Conservation (phyloP, 2,888 invertebrate species). For the Sisyra terminalis region DNA sequence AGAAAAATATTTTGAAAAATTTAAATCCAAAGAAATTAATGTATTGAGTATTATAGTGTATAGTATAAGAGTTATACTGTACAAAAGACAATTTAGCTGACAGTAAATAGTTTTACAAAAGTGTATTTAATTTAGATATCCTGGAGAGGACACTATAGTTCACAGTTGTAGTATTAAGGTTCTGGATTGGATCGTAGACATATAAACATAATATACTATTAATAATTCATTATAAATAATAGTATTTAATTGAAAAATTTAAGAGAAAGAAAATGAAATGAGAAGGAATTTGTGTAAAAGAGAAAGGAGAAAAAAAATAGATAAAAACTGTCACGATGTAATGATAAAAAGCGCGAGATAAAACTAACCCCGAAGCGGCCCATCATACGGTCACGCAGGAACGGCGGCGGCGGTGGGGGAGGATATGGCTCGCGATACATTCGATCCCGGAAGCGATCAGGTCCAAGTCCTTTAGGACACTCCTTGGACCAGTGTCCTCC, state of each 20-base stretch:
- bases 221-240: no score
- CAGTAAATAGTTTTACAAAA: no score
- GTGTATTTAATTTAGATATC: no score
- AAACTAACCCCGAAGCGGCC: conserved; percentile 60
- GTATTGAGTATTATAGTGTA: no score
- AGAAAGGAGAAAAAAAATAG: conserved; percentile 13
- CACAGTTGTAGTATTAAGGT: no score
- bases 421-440: conserved; percentile 82
- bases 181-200: not conserved
- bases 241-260: not conserved
- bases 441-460: conserved; percentile 72
- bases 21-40: no score
- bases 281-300: not conserved
- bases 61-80: no score
- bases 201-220: no score
- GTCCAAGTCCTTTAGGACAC: conserved; percentile 72
- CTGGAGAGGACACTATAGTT: no score
- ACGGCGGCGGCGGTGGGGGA: conserved; percentile 79
- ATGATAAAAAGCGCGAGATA: conserved; percentile 10
- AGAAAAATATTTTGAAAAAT: no score
- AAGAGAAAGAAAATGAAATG: conserved; percentile 5
- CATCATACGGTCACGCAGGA: conserved; percentile 84
- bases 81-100: no score
- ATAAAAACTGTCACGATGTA: conserved; percentile 19
- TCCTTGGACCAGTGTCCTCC: conserved; percentile 96